phyloP scores from a whole-genome alignment of 2,888 invertebrate genomes.

The Biston betularia region DNA sequence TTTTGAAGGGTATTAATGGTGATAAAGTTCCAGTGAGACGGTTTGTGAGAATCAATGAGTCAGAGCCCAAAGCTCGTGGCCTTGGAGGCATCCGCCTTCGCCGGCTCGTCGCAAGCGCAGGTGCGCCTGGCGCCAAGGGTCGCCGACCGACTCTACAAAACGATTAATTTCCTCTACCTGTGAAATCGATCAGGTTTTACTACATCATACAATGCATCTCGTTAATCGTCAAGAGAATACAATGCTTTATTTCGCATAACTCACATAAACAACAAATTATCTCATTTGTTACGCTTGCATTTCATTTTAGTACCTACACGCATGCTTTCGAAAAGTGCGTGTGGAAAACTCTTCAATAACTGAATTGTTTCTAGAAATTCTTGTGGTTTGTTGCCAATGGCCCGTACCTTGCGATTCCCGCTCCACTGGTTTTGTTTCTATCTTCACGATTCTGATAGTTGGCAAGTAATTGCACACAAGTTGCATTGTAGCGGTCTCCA shows the following conservation, averaged over 20 bases:
- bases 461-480: constrained; percentile 53
- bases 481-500: constrained; percentile 43
- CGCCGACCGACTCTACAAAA: constrained; percentile 64
- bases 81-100: constrained; percentile 70
- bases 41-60: constrained; percentile 48
- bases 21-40: constrained; percentile 37
- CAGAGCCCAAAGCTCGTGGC: constrained; percentile 61
- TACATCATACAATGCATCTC: constrained; percentile 24
- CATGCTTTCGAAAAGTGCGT: constrained; percentile 20
- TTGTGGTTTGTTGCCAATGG: constrained; percentile 48
- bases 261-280: constrained; percentile 17
- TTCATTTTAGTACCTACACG: constrained; percentile 27
- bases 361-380: constrained; percentile 52
- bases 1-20: constrained; percentile 42
- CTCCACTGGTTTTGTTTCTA: constrained; percentile 56
- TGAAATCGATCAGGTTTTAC: constrained; percentile 48
- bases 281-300: constrained; percentile 33
- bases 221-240: constrained; percentile 9
- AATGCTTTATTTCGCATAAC: constrained; percentile 20
- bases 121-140: constrained; percentile 69
- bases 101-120: constrained; percentile 68
- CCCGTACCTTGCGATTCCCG: constrained; percentile 50
- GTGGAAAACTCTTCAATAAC: constrained; percentile 23
- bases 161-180: constrained; percentile 57
- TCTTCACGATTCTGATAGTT: constrained; percentile 50